Evolutionary conservation across 2,888 invertebrate genomes (phyloP).

Genomic region (Alsophila aescularia): DNA sequence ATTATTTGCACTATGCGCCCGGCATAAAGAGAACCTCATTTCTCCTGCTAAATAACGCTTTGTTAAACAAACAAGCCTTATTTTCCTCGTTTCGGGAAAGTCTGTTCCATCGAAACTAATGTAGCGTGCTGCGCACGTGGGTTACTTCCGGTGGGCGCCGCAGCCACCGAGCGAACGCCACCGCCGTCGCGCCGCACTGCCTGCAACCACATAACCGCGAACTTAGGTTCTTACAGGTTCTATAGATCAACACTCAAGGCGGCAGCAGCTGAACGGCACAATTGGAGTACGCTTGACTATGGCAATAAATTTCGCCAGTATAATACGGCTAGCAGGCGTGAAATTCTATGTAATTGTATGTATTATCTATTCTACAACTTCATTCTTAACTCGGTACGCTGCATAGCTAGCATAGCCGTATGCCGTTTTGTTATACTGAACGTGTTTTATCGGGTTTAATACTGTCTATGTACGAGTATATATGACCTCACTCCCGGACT

Average conservation of each 20-base stretch:
- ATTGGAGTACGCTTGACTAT: too few species aligned
- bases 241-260: not conserved
- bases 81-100: conserved; percentile 45
- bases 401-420: not conserved
- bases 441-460: not conserved
- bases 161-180: conserved; percentile 18
- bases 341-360: too few species aligned
- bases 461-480: not conserved
- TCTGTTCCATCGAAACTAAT: conserved; percentile 45
- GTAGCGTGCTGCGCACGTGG: conserved; percentile 48
- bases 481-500: conserved; percentile 39
- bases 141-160: conserved; percentile 36
- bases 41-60: conserved; percentile 36
- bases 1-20: conserved; percentile 39
- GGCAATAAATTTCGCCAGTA: too few species aligned
- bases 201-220: not conserved
- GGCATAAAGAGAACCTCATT: conserved; percentile 35
- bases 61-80: conserved; percentile 45
- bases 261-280: too few species aligned
- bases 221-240: not conserved
- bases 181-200: conserved; percentile 29
- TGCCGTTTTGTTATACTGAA: not conserved
- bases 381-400: not conserved
- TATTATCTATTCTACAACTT: too few species aligned
- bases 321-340: too few species aligned